These are phyloP conservation scores for Macrophya annulata DNA, from an alignment of 2,888 invertebrate genomes.

Conservation along the genomic window DNA sequence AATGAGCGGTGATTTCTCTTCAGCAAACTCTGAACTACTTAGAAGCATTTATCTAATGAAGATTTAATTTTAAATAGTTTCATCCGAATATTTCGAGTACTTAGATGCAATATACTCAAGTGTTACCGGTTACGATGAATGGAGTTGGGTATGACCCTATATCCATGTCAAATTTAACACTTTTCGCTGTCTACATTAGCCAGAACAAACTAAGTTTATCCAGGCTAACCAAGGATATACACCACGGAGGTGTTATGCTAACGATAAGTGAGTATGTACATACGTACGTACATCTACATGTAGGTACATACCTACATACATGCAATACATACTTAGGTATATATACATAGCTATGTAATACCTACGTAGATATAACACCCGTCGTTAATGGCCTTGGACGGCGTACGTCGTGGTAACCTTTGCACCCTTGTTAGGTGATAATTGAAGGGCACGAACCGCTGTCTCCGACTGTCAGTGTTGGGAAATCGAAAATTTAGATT, in stretches of 20 bases:
- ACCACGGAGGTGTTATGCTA: neutral
- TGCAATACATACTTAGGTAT: neutral
- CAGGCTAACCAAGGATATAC: neutral
- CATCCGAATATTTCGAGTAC: neutral
- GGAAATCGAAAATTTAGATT: constrained; percentile 42
- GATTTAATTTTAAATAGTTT: neutral
- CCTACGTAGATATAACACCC: constrained; percentile 5
- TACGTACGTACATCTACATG: neutral
- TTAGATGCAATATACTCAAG: neutral
- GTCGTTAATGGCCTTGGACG: constrained; percentile 1
- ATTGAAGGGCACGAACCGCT: constrained; percentile 32
- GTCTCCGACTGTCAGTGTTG: constrained; percentile 27
- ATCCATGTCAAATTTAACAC: neutral
- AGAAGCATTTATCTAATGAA: neutral
- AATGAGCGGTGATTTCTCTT: neutral
- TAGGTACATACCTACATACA: neutral
- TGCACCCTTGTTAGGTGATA: constrained; percentile 40
- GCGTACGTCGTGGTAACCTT: constrained; percentile 17
- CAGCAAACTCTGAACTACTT: neutral
- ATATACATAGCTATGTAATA: neutral
- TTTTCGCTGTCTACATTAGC: neutral
- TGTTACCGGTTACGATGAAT: neutral
- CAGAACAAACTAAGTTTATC: neutral
- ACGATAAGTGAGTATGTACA: neutral
- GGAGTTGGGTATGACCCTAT: neutral